phyloP scores from a whole-genome alignment of 2,113 vertebrate genomes.

The Nothoprocta perdicaria region DNA sequence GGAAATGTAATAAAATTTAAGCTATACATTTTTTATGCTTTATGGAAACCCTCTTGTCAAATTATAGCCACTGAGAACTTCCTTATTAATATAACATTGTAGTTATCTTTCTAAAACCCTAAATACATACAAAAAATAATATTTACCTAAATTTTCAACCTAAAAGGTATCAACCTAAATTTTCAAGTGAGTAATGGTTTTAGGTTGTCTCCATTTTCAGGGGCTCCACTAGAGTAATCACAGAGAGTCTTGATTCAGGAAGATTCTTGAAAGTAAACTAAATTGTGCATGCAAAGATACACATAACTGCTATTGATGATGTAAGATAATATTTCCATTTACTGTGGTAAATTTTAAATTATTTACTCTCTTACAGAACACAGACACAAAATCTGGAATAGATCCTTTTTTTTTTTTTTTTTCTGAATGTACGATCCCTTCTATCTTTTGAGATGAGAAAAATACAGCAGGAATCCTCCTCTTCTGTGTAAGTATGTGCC shows the following conservation, averaged over 20 bases:
- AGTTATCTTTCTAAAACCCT: not conserved
- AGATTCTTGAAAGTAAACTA: not conserved
- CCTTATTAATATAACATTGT: not conserved
- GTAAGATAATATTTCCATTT: not conserved
- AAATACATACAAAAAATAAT: not conserved
- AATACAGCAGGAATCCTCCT: not conserved
- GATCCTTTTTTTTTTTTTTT: not conserved
- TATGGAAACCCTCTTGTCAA: conserved; percentile 22
- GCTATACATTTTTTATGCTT: conserved; percentile 36
- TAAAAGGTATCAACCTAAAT: not conserved
- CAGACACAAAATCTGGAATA: not conserved
- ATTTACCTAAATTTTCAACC: too few species aligned
- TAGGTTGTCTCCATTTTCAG: not conserved
- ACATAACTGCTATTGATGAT: not conserved
- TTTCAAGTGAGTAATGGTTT: not conserved
- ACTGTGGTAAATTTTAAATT: not conserved
- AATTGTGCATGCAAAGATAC: not conserved
- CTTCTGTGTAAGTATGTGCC: not conserved
- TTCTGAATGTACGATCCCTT: not conserved
- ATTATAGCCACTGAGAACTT: not conserved
- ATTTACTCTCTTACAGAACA: not conserved
- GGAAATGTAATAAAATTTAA: conserved; percentile 39
- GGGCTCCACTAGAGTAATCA: not conserved
- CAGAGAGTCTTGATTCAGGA: not conserved
- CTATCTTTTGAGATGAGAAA: not conserved